These are phyloP conservation scores for Sigmodon hispidus DNA, from an alignment of 2,113 vertebrate genomes.

Conservation along the genomic window DNA sequence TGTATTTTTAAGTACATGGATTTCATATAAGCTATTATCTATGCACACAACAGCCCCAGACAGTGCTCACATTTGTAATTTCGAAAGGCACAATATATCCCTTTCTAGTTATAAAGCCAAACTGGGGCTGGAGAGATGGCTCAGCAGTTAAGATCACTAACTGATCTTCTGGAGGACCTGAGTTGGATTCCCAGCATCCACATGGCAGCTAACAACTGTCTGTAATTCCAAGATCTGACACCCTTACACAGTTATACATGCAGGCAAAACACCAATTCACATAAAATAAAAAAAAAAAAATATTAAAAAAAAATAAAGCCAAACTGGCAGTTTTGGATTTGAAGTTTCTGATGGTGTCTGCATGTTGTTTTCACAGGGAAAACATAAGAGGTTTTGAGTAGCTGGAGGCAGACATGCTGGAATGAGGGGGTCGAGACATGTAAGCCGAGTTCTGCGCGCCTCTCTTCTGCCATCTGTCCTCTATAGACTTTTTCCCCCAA, in stretches of 20 bases:
- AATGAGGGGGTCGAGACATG: background rate
- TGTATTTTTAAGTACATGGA: slow-evolving; percentile 43
- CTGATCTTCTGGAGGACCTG: no score
- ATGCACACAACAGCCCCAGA: background rate
- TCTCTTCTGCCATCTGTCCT: background rate
- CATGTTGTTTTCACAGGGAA: slow-evolving; percentile 35
- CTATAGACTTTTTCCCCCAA: background rate
- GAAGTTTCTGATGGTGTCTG: background rate
- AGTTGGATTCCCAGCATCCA: no score
- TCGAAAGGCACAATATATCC: slow-evolving; percentile 38
- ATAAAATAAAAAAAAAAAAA: no score
- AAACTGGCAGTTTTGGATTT: slow-evolving; percentile 45
- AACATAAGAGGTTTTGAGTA: slow-evolving; percentile 37
- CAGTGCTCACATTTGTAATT: slow-evolving; percentile 66
- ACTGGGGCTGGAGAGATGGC: no score
- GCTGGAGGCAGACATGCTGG: background rate
- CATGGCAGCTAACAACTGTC: no score
- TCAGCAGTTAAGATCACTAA: no score
- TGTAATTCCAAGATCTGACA: no score
- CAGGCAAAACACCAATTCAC: no score
- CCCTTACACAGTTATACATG: no score
- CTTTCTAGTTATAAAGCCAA: slow-evolving; percentile 52
- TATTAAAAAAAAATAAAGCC: no score
- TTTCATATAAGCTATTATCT: background rate
- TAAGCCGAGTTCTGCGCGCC: background rate